These are phyloP conservation scores for Glandiceps talaboti DNA, from an alignment of 53 echinoderm and acorn worm species.

Conservation along the genomic window DNA sequence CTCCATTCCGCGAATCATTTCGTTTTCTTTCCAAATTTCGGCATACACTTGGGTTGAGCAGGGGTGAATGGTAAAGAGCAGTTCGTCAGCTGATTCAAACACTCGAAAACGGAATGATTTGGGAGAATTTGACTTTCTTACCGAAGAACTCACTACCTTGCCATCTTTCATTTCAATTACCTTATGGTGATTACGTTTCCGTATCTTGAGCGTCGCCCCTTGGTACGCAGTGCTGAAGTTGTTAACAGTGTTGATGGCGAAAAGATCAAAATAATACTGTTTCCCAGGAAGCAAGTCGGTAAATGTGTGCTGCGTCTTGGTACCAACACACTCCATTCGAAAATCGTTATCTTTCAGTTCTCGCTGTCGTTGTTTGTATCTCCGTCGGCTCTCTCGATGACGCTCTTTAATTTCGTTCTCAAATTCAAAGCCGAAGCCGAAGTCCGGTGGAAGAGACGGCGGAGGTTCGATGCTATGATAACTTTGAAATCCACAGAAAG, in stretches of 20 bases:
- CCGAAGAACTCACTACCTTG: slow-evolving; percentile 58
- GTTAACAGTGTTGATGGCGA: slow-evolving; percentile 66
- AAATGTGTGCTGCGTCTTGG: slow-evolving; percentile 78
- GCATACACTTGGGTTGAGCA: slow-evolving; percentile 55
- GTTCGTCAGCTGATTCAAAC: slow-evolving; percentile 37
- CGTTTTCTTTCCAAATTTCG: slow-evolving; percentile 58
- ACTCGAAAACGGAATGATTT: slow-evolving; percentile 75
- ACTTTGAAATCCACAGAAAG: slow-evolving; percentile 76
- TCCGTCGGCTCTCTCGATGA: slow-evolving; percentile 8
- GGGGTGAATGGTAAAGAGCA: slow-evolving; percentile 63
- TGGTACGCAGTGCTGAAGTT: slow-evolving; percentile 68
- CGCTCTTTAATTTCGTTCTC: slow-evolving; percentile 28
- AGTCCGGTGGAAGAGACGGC: slow-evolving; percentile 21
- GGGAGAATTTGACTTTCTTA: slow-evolving; percentile 41
- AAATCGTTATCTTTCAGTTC: slow-evolving; percentile 30
- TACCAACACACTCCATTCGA: slow-evolving; percentile 72
- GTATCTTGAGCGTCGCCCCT: slow-evolving; percentile 58
- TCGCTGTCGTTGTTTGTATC: slow-evolving; percentile 2
- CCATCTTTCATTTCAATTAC: slow-evolving; percentile 70
- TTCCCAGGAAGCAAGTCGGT: slow-evolving; percentile 65
- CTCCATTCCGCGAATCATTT: slow-evolving; percentile 39
- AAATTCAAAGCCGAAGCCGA: slow-evolving; percentile 44
- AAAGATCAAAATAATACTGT: slow-evolving; percentile 78
- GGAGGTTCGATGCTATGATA: slow-evolving; percentile 36
- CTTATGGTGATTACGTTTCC: slow-evolving; percentile 27